These are phyloP conservation scores for Xanthorhoe spadicearia DNA, from an alignment of 2,888 invertebrate genomes.

Conservation along the genomic window DNA sequence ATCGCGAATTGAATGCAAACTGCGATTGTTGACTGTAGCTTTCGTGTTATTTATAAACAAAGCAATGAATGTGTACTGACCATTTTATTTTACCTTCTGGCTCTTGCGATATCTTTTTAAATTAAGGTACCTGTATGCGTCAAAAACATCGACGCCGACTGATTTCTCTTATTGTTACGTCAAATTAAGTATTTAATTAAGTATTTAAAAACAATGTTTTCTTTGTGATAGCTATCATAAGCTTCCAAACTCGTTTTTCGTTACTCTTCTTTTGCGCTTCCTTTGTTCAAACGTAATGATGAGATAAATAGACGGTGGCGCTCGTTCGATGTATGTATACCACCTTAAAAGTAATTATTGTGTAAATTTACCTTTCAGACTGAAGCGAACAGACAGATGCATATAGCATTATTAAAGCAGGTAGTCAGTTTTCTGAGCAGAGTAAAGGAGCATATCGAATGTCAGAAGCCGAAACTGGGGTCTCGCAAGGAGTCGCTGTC, in stretches of 20 bases:
- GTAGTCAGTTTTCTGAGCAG: slow-evolving; percentile 88
- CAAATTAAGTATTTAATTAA: no score
- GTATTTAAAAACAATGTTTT: no score
- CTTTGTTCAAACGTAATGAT: no score
- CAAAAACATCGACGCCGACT: no score
- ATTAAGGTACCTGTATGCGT: no score
- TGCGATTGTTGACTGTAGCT: slow-evolving; percentile 37
- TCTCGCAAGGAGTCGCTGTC: slow-evolving; percentile 51
- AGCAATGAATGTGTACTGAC: background rate
- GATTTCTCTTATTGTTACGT: no score
- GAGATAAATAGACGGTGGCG: no score
- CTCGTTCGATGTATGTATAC: no score
- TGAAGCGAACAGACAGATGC: slow-evolving; percentile 89
- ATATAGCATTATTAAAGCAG: slow-evolving; percentile 89
- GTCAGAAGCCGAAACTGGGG: slow-evolving; percentile 58
- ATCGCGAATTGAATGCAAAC: slow-evolving; percentile 47
- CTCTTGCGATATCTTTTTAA: slow-evolving; percentile 2
- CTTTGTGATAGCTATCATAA: no score
- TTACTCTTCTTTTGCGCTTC: no score
- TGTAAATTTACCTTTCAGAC: slow-evolving; percentile 78
- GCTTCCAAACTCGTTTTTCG: no score
- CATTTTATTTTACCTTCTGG: background rate
- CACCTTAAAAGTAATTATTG: background rate
- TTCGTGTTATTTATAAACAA: slow-evolving; percentile 29
- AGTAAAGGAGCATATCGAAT: slow-evolving; percentile 87